phyloP scores from a whole-genome alignment of 2,113 vertebrate species.

The Barbus barbus region DNA sequence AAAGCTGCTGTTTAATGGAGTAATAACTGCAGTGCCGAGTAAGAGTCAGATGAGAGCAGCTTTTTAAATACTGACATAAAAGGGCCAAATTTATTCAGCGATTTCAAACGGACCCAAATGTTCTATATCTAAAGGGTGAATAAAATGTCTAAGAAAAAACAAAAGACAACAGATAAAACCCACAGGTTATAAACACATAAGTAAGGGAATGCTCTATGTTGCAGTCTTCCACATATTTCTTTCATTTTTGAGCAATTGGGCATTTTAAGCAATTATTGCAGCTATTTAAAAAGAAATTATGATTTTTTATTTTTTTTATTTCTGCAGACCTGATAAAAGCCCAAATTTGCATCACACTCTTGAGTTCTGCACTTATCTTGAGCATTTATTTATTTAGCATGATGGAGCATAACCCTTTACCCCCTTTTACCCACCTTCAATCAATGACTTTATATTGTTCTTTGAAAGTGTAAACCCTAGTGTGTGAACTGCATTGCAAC shows the following conservation, averaged over 20 bases:
- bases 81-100: neutral
- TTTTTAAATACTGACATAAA: conserved; percentile 6
- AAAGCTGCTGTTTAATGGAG: conserved; percentile 43
- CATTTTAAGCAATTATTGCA: no score
- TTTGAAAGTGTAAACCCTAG: neutral
- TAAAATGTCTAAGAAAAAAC: neutral
- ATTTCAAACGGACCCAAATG: neutral
- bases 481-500: neutral
- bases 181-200: neutral
- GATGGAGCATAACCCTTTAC: no score
- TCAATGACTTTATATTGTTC: no score
- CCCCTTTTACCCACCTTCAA: no score
- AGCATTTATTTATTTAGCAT: no score
- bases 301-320: neutral
- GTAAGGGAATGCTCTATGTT: neutral
- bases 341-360: neutral
- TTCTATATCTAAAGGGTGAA: neutral
- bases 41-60: conserved; percentile 16
- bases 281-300: no score
- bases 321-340: neutral
- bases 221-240: neutral
- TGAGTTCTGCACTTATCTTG: no score
- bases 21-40: conserved; percentile 19
- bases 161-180: neutral
- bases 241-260: neutral